Conservation (phyloP, 2,888 invertebrate species). For the Globia sparganii region DNA sequence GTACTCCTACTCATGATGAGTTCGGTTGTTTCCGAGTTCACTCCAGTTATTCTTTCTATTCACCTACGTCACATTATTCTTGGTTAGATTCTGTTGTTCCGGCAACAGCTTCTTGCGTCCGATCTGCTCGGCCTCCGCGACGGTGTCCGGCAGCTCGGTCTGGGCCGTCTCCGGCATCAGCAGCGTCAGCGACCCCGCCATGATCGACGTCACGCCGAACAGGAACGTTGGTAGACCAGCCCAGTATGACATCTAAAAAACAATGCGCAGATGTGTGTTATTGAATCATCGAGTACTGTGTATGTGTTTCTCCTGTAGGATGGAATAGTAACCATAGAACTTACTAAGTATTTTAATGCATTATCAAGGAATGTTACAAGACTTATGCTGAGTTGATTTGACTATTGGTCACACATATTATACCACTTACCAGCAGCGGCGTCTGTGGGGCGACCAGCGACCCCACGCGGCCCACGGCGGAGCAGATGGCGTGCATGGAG, state of each 20-base stretch:
- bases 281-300: background rate
- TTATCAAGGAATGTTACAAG: background rate
- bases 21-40: background rate
- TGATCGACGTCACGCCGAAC: conserved; percentile 86
- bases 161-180: conserved; percentile 89
- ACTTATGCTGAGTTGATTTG: background rate
- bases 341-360: background rate
- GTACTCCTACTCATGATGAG: too few species aligned
- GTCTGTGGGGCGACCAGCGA: conserved; percentile 93
- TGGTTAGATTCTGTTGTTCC: conserved; percentile 43
- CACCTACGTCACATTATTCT: conserved; percentile 27
- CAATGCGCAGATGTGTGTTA: background rate
- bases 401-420: background rate
- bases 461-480: conserved; percentile 93
- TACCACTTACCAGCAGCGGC: conserved; percentile 90
- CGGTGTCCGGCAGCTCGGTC: conserved; percentile 87
- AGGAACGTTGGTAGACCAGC: conserved; percentile 86
- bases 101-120: conserved; percentile 68
- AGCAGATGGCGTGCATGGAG: conserved; percentile 92
- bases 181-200: conserved; percentile 84
- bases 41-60: background rate
- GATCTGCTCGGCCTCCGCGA: conserved; percentile 86
- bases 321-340: background rate
- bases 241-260: conserved; percentile 85
- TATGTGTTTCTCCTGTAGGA: background rate